Conservation (phyloP, 2,888 invertebrate genomes). For the Trachelus tabidus region DNA sequence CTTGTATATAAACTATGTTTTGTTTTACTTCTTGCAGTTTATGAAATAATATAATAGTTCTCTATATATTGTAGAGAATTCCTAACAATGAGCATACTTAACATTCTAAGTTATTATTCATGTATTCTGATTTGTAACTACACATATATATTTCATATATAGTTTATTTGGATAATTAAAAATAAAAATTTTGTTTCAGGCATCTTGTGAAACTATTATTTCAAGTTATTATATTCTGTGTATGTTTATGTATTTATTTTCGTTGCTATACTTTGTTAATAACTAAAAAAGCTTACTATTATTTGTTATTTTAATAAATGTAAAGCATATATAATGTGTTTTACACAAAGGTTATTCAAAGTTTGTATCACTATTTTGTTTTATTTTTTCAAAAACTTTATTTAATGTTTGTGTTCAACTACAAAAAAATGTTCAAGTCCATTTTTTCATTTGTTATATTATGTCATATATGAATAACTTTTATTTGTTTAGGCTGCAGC, state of each 20-base stretch:
- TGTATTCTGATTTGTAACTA: not conserved
- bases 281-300: not conserved
- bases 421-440: not conserved
- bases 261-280: not conserved
- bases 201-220: too few species aligned
- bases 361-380: not conserved
- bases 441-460: not conserved
- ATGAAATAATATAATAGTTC: not conserved
- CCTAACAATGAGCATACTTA: not conserved
- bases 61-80: not conserved
- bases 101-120: not conserved
- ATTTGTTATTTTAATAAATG: not conserved
- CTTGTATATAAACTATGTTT: not conserved
- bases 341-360: not conserved
- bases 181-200: too few species aligned
- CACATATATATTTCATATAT: not conserved
- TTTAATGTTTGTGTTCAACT: not conserved
- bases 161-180: too few species aligned
- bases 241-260: too few species aligned
- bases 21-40: not conserved
- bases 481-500: slow-evolving; percentile 84
- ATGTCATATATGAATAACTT: not conserved
- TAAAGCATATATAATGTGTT: not conserved
- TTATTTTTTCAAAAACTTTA: not conserved
- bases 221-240: too few species aligned